These are phyloP conservation scores for Lepidocyrtinus sp. DNA, from an alignment of 2,888 invertebrate genomes.

Conservation along the genomic window DNA sequence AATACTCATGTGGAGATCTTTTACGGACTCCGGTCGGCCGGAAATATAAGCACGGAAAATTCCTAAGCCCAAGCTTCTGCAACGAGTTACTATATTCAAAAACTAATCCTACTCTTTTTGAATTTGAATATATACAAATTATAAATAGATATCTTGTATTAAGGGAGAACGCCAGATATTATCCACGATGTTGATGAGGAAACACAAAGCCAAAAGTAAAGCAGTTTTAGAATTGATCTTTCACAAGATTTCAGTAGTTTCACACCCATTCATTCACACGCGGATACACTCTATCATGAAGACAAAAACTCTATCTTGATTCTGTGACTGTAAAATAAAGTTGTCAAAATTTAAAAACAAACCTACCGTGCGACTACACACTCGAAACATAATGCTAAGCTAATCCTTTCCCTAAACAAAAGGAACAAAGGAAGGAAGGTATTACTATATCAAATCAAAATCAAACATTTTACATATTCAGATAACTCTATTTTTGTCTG, in stretches of 20 bases:
- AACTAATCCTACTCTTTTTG: no score
- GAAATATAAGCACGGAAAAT: no score
- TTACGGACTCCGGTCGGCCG: no score
- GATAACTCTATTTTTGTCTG: background rate
- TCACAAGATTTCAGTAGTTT: slow-evolving; percentile 32
- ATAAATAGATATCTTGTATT: background rate
- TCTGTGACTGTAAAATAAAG: slow-evolving; percentile 37
- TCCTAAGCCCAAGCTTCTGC: no score
- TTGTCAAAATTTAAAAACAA: slow-evolving; percentile 41
- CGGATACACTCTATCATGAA: slow-evolving; percentile 18
- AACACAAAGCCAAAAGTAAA: slow-evolving; percentile 30
- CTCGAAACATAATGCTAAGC: slow-evolving; percentile 44
- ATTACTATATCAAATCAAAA: background rate
- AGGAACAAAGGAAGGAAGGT: slow-evolving; percentile 30
- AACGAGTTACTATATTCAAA: no score
- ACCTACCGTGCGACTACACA: slow-evolving; percentile 24
- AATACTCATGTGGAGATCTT: no score
- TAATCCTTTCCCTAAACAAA: slow-evolving; percentile 51
- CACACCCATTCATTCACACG: slow-evolving; percentile 44
- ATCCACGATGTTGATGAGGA: slow-evolving; percentile 9
- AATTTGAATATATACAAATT: slow-evolving; percentile 11
- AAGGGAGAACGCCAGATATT: slow-evolving; percentile 16
- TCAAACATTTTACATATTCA: background rate
- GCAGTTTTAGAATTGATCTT: slow-evolving; percentile 29
- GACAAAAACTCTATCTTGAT: slow-evolving; percentile 21